phyloP scores from a whole-genome alignment of 2,113 vertebrate genomes.

The Petaurus breviceps region DNA sequence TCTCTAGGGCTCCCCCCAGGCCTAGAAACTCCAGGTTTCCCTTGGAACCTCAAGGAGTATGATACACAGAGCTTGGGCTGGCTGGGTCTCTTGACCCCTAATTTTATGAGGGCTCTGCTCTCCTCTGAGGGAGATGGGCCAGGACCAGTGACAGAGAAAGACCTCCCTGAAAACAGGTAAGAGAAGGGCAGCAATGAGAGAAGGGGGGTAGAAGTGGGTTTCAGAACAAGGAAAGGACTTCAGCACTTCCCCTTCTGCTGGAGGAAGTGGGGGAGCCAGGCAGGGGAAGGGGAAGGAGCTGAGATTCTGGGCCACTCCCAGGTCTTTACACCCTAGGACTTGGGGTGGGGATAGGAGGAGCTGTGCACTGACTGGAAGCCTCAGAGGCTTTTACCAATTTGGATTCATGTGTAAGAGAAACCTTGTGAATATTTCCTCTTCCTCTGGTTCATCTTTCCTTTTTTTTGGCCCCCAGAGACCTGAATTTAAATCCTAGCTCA shows the following conservation, averaged over 20 bases:
- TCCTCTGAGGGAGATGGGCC: neutral
- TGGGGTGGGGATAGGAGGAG: neutral
- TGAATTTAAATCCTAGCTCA: neutral
- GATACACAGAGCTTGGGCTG: neutral
- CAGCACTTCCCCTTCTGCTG: neutral
- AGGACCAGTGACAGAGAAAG: neutral
- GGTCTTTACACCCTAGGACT: neutral
- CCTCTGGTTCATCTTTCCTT: slow-evolving; percentile 1
- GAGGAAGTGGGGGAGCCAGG: neutral
- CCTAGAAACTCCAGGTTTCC: slow-evolving; percentile 52
- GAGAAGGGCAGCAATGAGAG: neutral
- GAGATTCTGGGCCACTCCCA: neutral
- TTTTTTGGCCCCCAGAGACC: neutral
- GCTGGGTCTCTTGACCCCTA: neutral
- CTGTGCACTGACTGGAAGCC: neutral
- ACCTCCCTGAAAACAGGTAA: neutral
- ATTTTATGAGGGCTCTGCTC: neutral
- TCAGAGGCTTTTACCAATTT: neutral
- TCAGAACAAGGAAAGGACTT: neutral
- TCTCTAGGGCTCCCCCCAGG: neutral
- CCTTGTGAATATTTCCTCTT: neutral
- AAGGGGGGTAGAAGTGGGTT: neutral
- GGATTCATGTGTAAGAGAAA: too few relatives aligned
- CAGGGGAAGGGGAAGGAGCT: neutral
- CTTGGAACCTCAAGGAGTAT: slow-evolving; percentile 3